phyloP scores from a whole-genome alignment of 23 tunicate genomes.

The Phallusia fumigata region DNA sequence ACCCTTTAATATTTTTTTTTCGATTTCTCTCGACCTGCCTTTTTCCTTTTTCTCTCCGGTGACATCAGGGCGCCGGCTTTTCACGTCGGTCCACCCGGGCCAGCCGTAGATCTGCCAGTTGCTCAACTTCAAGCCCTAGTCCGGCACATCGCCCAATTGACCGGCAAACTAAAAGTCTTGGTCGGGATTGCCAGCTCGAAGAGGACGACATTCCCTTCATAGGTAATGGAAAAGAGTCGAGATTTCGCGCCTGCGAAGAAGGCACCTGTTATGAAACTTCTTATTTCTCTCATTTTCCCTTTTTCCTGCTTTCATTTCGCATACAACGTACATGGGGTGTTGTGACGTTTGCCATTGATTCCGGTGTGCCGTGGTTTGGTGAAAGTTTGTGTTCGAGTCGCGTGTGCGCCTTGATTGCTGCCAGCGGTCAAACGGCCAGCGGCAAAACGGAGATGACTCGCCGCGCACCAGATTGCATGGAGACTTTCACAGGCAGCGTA shows the following conservation, averaged over 20 bases:
- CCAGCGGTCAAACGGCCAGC: not conserved
- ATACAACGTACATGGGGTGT: not conserved
- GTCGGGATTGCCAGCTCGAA: not conserved
- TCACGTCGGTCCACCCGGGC: slow-evolving; percentile 5
- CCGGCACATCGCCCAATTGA: not conserved
- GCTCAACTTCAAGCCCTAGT: slow-evolving; percentile 6
- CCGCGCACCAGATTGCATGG: not conserved
- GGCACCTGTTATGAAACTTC: not conserved
- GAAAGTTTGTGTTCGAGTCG: not conserved
- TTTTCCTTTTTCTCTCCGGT: not conserved
- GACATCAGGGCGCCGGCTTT: not conserved
- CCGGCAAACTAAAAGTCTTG: not conserved
- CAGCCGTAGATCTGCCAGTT: slow-evolving; percentile 7
- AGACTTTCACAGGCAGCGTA: too few relatives aligned
- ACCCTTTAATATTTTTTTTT: not conserved
- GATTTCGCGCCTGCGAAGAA: not conserved
- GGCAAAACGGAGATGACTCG: not conserved
- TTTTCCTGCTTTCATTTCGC: not conserved
- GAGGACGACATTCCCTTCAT: slow-evolving; percentile 46
- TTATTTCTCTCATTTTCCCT: not conserved
- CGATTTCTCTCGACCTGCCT: not conserved
- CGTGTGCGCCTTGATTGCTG: not conserved
- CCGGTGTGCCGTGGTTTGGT: not conserved
- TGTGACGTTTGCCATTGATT: not conserved
- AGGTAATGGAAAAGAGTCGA: slow-evolving; percentile 26